These are phyloP conservation scores for Vimba vimba DNA, from an alignment of 2,113 vertebrate species.

Conservation along the genomic window DNA sequence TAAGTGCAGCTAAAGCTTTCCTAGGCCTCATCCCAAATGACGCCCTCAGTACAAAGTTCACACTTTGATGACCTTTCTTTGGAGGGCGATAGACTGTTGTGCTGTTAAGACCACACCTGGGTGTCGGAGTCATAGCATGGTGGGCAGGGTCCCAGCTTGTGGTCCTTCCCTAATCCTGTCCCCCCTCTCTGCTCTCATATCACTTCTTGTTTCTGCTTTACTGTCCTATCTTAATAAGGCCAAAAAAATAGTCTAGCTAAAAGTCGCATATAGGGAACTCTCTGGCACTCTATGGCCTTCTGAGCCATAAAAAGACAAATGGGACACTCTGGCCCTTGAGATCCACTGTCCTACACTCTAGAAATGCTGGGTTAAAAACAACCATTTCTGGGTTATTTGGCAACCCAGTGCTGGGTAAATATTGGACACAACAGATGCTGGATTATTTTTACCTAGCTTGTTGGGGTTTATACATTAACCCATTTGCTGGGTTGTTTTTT, in stretches of 20 bases:
- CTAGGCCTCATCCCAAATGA: conserved; percentile 10
- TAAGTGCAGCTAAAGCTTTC: conserved; percentile 21
- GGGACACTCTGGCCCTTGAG: not conserved
- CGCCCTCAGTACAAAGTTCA: conserved; percentile 19
- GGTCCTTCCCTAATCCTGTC: not conserved
- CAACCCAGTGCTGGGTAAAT: no score
- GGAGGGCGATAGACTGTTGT: not conserved
- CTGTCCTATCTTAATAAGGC: not conserved
- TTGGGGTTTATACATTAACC: no score
- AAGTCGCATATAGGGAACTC: not conserved
- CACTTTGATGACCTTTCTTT: not conserved
- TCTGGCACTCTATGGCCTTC: not conserved
- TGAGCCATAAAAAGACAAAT: not conserved
- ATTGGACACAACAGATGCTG: no score
- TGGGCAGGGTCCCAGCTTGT: not conserved
- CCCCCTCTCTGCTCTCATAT: not conserved
- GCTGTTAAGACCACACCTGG: not conserved
- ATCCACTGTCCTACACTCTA: not conserved
- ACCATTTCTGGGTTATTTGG: no score
- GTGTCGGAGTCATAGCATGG: not conserved
- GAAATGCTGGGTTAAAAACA: no score
- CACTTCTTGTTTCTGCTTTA: not conserved
- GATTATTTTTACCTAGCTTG: no score
- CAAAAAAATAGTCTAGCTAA: not conserved
- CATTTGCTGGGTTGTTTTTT: no score